These are phyloP conservation scores for Oreortyx pictus DNA, from an alignment of 2,797 vertebrate genomes.

Conservation along the genomic window DNA sequence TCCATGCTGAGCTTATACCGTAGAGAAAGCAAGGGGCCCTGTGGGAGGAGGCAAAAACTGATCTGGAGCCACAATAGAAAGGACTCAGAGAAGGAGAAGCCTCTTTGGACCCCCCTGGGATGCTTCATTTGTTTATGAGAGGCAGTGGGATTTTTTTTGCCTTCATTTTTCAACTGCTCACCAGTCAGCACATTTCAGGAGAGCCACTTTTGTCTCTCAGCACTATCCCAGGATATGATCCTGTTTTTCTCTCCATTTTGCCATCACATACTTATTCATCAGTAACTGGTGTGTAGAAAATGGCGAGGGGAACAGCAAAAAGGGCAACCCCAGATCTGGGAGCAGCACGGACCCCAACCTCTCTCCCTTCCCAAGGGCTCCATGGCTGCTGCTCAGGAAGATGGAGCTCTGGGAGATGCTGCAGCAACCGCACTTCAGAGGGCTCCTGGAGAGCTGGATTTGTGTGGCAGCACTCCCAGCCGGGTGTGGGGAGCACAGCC, in stretches of 20 bases:
- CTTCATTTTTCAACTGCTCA: rapidly evolving
- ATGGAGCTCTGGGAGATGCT: not conserved
- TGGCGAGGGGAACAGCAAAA: not conserved
- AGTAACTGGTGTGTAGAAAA: rapidly evolving
- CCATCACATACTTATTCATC: not conserved
- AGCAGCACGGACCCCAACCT: rapidly evolving
- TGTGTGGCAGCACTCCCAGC: not conserved
- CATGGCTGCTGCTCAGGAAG: not conserved
- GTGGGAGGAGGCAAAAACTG: not conserved
- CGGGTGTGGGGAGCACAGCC: conserved; percentile 75
- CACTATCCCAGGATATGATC: not conserved
- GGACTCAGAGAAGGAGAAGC: not conserved
- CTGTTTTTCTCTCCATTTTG: not conserved
- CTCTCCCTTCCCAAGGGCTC: not conserved
- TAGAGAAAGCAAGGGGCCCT: not conserved
- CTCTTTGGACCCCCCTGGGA: not conserved
- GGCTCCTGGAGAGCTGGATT: not conserved
- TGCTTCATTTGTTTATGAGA: not conserved
- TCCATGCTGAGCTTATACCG: not conserved
- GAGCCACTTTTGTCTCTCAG: not conserved
- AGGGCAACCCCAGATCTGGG: not conserved
- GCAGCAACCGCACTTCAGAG: not conserved
- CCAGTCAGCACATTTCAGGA: not conserved
- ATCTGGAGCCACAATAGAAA: not conserved
- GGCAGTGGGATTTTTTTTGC: not conserved